Conservation (phyloP, 2,888 invertebrate species). For the Rotaria magnacalcarata region DNA sequence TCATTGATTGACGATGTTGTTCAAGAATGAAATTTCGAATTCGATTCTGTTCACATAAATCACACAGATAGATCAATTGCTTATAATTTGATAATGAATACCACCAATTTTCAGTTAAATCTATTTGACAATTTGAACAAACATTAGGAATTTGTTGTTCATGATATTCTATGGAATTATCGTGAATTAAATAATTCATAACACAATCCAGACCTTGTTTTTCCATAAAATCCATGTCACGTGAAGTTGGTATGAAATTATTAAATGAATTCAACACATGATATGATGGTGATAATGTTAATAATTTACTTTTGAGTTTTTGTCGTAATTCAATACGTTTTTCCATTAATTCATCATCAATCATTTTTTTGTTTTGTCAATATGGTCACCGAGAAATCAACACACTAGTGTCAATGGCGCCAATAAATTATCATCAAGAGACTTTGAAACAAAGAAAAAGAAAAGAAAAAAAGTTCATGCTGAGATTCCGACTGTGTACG, state of each 20-base stretch:
- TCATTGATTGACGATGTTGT: slow-evolving; percentile 10
- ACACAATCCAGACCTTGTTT: background rate
- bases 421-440: background rate
- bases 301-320: background rate
- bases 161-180: background rate
- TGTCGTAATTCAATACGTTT: slow-evolving; percentile 6
- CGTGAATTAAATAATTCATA: background rate
- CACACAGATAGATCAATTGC: background rate
- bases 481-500: no score
- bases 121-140: background rate
- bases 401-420: background rate
- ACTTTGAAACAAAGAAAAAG: no score
- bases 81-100: background rate
- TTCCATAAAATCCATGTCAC: background rate
- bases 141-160: background rate
- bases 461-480: no score
- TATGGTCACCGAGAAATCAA: background rate
- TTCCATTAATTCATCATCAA: slow-evolving; percentile 6
- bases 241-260: background rate
- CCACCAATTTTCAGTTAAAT: background rate
- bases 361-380: background rate
- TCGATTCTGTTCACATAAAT: background rate
- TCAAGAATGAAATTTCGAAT: background rate
- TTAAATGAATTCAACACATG: background rate
- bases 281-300: background rate